Conservation (phyloP, 2,888 invertebrate genomes). For the Rotaria macrura region DNA sequence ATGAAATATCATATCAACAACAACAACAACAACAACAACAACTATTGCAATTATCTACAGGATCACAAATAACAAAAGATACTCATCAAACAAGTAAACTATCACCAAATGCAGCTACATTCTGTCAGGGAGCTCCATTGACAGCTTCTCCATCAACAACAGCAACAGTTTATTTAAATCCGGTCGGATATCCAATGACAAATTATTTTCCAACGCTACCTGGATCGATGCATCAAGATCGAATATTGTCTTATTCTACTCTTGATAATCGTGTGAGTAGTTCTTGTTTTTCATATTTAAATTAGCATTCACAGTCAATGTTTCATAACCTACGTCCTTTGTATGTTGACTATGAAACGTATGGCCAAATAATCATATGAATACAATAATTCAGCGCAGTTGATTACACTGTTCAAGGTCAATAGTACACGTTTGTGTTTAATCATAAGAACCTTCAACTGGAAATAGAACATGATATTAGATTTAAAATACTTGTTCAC, state of each 20-base stretch:
- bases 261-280: not conserved
- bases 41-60: too few relatives aligned
- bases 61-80: not conserved
- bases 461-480: too few relatives aligned
- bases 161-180: not conserved
- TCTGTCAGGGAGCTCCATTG: not conserved
- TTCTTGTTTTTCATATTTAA: too few relatives aligned
- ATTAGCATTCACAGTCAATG: too few relatives aligned
- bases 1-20: not conserved
- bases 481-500: too few relatives aligned
- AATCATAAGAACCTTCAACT: too few relatives aligned
- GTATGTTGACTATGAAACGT: too few relatives aligned
- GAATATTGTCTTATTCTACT: not conserved
- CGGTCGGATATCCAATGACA: not conserved
- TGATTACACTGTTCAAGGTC: too few relatives aligned
- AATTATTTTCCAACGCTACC: not conserved
- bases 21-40: not conserved
- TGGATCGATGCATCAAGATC: not conserved
- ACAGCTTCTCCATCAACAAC: not conserved
- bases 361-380: too few relatives aligned
- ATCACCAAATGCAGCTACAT: slow-evolving; percentile 1
- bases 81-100: not conserved
- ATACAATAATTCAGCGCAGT: too few relatives aligned
- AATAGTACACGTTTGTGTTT: too few relatives aligned
- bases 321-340: too few relatives aligned